These are phyloP conservation scores for Bacillus rossius DNA, from an alignment of 1,140 invertebrate genomes.

Conservation along the genomic window DNA sequence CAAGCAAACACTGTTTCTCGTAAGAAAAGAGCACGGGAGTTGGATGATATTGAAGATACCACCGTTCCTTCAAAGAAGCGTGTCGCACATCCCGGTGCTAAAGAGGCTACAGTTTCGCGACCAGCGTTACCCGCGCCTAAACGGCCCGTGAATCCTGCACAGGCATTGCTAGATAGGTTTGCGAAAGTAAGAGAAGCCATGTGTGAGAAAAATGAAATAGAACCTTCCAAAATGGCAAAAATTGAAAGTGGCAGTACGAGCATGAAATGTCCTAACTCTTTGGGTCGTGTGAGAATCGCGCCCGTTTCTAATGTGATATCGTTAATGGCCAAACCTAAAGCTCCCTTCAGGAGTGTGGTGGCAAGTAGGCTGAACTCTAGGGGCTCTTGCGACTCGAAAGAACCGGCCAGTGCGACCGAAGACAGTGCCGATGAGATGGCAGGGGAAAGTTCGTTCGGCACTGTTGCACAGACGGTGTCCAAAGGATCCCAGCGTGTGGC, in stretches of 20 bases:
- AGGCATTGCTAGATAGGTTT: background rate
- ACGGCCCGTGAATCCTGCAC: background rate
- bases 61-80: background rate
- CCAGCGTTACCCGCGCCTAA: background rate
- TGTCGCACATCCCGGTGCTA: background rate
- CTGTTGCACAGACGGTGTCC: constrained; percentile 56
- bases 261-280: constrained; percentile 16
- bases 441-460: constrained; percentile 29
- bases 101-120: background rate
- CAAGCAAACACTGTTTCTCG: background rate
- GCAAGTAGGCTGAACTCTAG: background rate
- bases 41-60: background rate
- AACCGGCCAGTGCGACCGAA: background rate
- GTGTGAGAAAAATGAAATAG: constrained; percentile 39
- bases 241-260: constrained; percentile 16
- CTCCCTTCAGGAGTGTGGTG: constrained; percentile 21
- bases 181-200: background rate
- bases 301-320: constrained; percentile 55
- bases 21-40: background rate
- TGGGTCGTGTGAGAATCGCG: constrained; percentile 45
- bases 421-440: background rate
- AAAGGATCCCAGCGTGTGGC: constrained; percentile 62
- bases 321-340: constrained; percentile 51
- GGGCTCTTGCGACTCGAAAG: background rate
- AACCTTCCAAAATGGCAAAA: constrained; percentile 29